Percentiles rank a stretch among this genome's conserved stretches.
phyloP scores from a whole-genome alignment of 2,888 invertebrate genomes.

The Agrochola macilenta region DNA sequence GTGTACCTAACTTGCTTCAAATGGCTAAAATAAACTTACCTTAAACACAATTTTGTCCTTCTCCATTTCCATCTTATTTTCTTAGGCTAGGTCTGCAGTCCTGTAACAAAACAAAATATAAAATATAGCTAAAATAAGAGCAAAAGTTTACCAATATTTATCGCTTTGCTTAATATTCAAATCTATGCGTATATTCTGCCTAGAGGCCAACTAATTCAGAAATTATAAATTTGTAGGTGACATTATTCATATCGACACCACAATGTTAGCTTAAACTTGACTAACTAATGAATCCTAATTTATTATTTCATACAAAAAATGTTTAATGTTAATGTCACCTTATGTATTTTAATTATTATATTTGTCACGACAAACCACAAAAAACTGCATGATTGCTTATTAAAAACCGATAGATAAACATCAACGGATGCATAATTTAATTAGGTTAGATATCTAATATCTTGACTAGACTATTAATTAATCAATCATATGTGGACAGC shows the following conservation, averaged over 20 bases:
- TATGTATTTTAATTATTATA: neutral
- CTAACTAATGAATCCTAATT: neutral
- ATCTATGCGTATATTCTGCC: neutral
- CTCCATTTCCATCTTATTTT: slow-evolving; percentile 76
- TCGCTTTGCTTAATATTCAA: neutral
- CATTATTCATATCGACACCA: neutral
- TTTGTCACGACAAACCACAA: slow-evolving; percentile 34
- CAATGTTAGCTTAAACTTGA: neutral
- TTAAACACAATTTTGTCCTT: slow-evolving; percentile 87
- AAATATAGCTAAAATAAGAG: neutral
- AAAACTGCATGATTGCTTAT: slow-evolving; percentile 11
- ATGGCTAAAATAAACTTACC: slow-evolving; percentile 73
- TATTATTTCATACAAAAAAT: neutral
- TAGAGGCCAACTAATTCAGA: neutral
- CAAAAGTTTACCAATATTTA: neutral
- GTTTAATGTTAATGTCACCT: neutral
- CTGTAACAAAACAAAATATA: slow-evolving; percentile 52
- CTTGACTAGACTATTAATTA: slow-evolving; percentile 16
- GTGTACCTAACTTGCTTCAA: neutral
- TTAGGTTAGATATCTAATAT: slow-evolving; percentile 7
- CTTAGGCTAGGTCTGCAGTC: slow-evolving; percentile 55
- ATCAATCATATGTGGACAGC: slow-evolving; percentile 32
- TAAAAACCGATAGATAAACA: slow-evolving; percentile 21
- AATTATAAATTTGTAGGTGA: neutral
- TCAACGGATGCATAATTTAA: slow-evolving; percentile 32